Conservation (phyloP, 1,140 invertebrate species). For the Geopemphigus sp. region DNA sequence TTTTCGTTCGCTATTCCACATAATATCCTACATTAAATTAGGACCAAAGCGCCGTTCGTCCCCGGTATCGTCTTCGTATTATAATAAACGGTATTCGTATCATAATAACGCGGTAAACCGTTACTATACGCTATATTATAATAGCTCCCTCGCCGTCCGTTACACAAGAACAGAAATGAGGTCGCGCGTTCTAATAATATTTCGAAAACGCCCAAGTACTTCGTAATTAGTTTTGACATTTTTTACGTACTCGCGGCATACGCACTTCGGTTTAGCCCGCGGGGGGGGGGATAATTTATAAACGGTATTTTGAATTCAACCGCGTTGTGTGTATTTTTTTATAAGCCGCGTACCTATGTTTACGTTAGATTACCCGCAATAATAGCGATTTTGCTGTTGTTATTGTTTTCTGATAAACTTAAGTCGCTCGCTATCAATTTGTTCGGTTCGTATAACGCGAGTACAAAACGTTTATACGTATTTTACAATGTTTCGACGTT, state of each 20-base stretch:
- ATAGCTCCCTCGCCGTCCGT: too few species aligned
- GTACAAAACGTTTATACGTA: slow-evolving; percentile 3
- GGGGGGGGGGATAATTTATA: not conserved
- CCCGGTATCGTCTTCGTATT: too few species aligned
- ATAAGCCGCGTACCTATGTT: not conserved
- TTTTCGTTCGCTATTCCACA: too few species aligned
- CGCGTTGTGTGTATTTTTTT: not conserved
- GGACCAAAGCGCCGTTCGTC: too few species aligned
- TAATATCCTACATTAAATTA: too few species aligned
- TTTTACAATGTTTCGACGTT: not conserved
- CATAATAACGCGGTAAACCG: not conserved
- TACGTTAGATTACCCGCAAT: slow-evolving; percentile 32
- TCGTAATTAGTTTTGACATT: not conserved
- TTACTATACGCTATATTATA: too few species aligned
- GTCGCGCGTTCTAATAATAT: not conserved
- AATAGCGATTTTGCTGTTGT: slow-evolving; percentile 19
- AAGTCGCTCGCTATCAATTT: slow-evolving; percentile 6
- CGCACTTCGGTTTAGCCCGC: not conserved
- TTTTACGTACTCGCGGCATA: not conserved
- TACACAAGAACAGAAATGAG: not conserved
- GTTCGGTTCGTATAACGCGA: not conserved
- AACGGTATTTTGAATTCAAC: not conserved
- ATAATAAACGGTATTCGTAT: too few species aligned
- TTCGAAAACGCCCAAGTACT: not conserved
- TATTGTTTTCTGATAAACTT: not conserved